Base-by-base conservation (phyloP, 2,797 vertebrate genomes). In the Hyperoplus lanceolatus region DNA sequence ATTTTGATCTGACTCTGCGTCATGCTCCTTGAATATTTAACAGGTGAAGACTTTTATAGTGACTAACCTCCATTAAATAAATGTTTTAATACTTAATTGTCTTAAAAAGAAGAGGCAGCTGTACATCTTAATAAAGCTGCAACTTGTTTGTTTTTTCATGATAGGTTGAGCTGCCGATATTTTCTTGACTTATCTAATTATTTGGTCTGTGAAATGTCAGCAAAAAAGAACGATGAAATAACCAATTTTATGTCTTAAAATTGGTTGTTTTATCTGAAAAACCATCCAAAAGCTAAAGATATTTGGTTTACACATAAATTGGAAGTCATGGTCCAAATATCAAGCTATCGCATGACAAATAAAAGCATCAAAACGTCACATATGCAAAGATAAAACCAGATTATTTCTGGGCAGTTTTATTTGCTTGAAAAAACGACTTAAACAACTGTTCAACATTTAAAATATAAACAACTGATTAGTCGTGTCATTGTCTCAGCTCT, bases 1-100 rank as follows among this genome's bases (percentile, higher is more conserved):
- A 67, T 74, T 83, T 82, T 64, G 8, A 70, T 75, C 39, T 54
- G 45, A 79, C 8, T 62, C 16, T 77, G 4, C 1, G 4, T 5
- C 1, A 41, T 65, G 9, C 69, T 72, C 8, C 11, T 80, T 81
- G 6, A 73, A 42, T 61, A 13, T 45, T 9, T 71, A 6, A 42
- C 13, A 60, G 50, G 57, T 71, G 0, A 38, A 56, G 4, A 64
- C 9, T 14, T 14, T 8, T 57, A 5, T 21, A 29, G 29, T 29
- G 29, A 29, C 29, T 3, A 29, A 29, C 29, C 29, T 29, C 3
- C 29, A 29, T 29, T 29, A 29, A 29, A 29, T 29, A 3, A 29
- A 29, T 29, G 29, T 29, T 29, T 29, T 29, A 29, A 29, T 29
- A 29, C 3, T 29, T 29, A 29, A 46, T 15, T 48, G 8, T 1